A percentile compares a stretch with the other conserved stretches of the same genome.
These are phyloP conservation scores for Nyleta sp. DNA, from an alignment of 2,888 invertebrate species.

Conservation along the genomic window DNA sequence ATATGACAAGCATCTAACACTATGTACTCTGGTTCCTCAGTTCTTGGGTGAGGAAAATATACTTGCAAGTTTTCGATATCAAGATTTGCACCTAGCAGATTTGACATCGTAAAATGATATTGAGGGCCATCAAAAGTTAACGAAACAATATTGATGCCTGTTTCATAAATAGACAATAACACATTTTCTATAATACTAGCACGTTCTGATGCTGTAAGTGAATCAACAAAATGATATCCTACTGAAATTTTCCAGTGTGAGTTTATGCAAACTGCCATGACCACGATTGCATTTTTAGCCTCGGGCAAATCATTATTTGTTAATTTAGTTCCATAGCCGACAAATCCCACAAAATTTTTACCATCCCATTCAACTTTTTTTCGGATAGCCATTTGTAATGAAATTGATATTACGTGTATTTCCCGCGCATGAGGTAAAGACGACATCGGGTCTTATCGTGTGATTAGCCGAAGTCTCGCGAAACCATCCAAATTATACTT, in stretches of 20 bases:
- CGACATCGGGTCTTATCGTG: no score
- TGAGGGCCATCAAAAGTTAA: conserved; percentile 64
- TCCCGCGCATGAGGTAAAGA: no score
- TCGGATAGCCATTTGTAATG: conserved; percentile 41
- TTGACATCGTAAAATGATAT: conserved; percentile 50
- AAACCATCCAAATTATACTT: no score
- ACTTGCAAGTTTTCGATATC: conserved; percentile 11
- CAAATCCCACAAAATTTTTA: conserved; percentile 58
- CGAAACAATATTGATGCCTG: conserved; percentile 51
- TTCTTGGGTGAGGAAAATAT: conserved; percentile 20
- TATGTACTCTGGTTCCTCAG: conserved; percentile 40
- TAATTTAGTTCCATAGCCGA: conserved; percentile 60
- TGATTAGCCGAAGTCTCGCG: no score
- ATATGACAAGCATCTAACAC: conserved; percentile 64
- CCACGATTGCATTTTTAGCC: conserved; percentile 54
- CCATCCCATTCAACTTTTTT: conserved; percentile 38
- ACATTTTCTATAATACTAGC: conserved; percentile 44
- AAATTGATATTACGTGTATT: no score
- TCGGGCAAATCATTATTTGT: conserved; percentile 12
- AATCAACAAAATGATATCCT: conserved; percentile 28
- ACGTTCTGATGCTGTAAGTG: conserved; percentile 36
- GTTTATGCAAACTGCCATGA: conserved; percentile 54
- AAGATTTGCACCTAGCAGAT: conserved; percentile 40
- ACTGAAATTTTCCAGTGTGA: conserved; percentile 52
- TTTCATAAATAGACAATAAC: conserved; percentile 41